Base-by-base conservation (phyloP, 2,888 invertebrate species). In the Atrina japonica region DNA sequence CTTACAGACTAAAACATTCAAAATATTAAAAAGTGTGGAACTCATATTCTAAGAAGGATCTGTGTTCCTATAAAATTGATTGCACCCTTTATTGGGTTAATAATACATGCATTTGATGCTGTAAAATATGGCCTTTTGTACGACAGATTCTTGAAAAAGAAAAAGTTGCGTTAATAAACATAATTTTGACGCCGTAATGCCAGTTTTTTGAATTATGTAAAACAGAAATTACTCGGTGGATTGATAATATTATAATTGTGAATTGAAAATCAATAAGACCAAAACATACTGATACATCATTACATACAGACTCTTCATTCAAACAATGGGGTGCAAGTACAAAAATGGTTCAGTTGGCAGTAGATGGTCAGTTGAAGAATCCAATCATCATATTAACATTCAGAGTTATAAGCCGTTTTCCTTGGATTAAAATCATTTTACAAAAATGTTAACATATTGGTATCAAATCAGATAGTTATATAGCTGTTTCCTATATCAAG, bases 1-100 rank as follows among this genome's bases (percentile, higher is more conserved):
- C 45, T 74, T 18, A 63, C 80, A 35, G 73, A 71, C 5, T 64
- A 75, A 16, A 77, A 77, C 35, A 23, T 76, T 18, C 1, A 60
- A 3, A 73, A 74, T 45, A 70, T 77, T 3, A 35, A 64, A 3
- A 18, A 14, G 0, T 43, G 50, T 16, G 76, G 69, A 9, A 21
- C 43, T 14, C 1, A 11, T 18, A 61, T 70, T 14, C 29, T 77
- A 9, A 1, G 27, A 16, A 23, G 30, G 3, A 1, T 45, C 1
- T 11, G 3, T 1, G 63, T 76, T 1, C 27, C 45, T 30, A 69
- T 70, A 5, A 35, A 68, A 30, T 21, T 61, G 3, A 40, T 73
- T 29, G 70, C 73, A 18, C 59, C 67, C 7, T 66, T 75, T 45
- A 77, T 77, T 56, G 72, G 75, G 3, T 27, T 50, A 23, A 16